These are phyloP conservation scores for Petrocephalus microphthalmus DNA, from an alignment of 2,113 vertebrate genomes.

Conservation along the genomic window DNA sequence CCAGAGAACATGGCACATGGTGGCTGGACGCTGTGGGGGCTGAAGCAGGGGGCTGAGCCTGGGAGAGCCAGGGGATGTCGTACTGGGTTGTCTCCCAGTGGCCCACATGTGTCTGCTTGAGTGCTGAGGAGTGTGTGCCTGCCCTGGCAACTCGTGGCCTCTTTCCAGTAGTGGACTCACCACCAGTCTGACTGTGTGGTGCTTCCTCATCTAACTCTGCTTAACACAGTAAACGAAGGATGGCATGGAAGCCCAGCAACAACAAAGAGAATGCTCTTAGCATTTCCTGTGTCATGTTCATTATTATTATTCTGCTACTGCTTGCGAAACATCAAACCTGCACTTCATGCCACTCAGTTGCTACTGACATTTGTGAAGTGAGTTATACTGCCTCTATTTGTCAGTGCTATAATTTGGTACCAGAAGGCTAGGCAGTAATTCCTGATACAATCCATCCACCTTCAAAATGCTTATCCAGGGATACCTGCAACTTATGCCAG, in stretches of 20 bases:
- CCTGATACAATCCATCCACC: background rate
- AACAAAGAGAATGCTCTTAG: background rate
- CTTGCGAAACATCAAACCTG: background rate
- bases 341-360: background rate
- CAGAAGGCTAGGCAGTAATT: background rate
- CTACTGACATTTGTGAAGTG: background rate
- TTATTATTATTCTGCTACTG: background rate
- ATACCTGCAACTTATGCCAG: background rate
- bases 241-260: background rate
- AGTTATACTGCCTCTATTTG: background rate
- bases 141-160: background rate
- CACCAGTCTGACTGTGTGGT: background rate
- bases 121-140: background rate
- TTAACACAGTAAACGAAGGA: background rate
- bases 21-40: background rate
- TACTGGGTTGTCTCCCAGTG: background rate
- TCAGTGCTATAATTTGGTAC: background rate
- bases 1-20: background rate
- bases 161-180: background rate
- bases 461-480: background rate
- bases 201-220: background rate
- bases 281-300: background rate
- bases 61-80: background rate
- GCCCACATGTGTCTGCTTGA: background rate
- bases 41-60: background rate